Percentiles rank a stretch among this genome's conserved stretches.
Conservation (phyloP, 1,140 invertebrate genomes). For the Trichonephila clavata region DNA sequence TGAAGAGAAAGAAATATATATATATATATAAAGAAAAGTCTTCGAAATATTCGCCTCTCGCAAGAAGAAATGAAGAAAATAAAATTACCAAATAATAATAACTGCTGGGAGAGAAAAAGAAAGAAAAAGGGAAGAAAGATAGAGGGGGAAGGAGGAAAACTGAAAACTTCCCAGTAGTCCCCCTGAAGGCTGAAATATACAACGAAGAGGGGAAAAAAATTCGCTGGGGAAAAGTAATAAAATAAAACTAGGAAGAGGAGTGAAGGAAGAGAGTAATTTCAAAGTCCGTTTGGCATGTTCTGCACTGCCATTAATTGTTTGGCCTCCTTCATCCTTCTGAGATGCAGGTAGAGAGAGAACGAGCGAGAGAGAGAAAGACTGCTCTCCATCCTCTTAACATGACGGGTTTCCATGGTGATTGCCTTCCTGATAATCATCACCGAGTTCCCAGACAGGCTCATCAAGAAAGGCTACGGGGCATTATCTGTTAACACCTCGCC, state of each 20-base stretch:
- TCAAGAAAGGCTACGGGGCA: slow-evolving; percentile 70
- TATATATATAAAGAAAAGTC: neutral
- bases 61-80: slow-evolving; percentile 63
- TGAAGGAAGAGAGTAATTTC: slow-evolving; percentile 69
- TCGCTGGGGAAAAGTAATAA: slow-evolving; percentile 59
- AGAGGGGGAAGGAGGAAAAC: neutral
- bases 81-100: slow-evolving; percentile 71
- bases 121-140: neutral
- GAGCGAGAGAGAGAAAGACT: slow-evolving; percentile 22
- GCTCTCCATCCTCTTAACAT: slow-evolving; percentile 70
- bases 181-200: slow-evolving; percentile 63
- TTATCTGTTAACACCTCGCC: slow-evolving; percentile 67
- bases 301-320: slow-evolving; percentile 73
- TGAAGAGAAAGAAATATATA: neutral
- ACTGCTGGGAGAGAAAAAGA: slow-evolving; percentile 36
- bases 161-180: slow-evolving; percentile 34
- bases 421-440: slow-evolving; percentile 71
- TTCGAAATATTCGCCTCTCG: slow-evolving; percentile 35
- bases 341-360: neutral
- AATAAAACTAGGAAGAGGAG: slow-evolving; percentile 40
- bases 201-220: slow-evolving; percentile 6
- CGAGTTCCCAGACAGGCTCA: slow-evolving; percentile 65
- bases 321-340: slow-evolving; percentile 33
- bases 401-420: slow-evolving; percentile 71
- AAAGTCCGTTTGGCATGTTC: slow-evolving; percentile 72